These are phyloP conservation scores for Myotis yumanensis DNA, from an alignment of 2,113 vertebrate genomes.

Conservation along the genomic window DNA sequence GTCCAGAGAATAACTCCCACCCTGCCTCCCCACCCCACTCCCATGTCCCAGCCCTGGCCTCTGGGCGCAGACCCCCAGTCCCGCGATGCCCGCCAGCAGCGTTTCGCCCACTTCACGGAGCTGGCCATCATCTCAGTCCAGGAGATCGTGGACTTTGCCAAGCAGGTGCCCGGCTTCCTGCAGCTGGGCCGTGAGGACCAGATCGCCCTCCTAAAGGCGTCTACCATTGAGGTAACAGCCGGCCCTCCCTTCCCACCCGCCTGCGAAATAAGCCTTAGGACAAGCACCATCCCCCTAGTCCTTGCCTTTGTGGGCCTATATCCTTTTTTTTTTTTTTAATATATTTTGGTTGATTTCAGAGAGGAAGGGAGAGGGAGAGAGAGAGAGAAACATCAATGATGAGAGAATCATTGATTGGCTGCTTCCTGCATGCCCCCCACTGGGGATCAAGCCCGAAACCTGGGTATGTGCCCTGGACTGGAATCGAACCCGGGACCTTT, in stretches of 20 bases:
- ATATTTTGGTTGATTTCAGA: no score
- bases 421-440: no score
- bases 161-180: conserved; percentile 85
- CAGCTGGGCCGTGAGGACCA: conserved; percentile 84
- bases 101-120: conserved; percentile 85
- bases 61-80: conserved; percentile 83
- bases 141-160: conserved; percentile 86
- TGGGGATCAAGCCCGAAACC: no score
- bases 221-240: conserved; percentile 82
- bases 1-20: neutral
- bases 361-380: no score
- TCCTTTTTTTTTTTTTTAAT: no score
- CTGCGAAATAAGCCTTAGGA: neutral
- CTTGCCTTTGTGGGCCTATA: neutral
- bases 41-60: conserved; percentile 81
- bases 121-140: conserved; percentile 86
- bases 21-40: accelerated
- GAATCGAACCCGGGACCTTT: no score
- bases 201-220: conserved; percentile 84
- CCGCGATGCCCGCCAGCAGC: conserved; percentile 84
- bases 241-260: neutral
- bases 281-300: accelerated
- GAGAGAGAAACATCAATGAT: no score
- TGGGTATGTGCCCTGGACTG: no score
- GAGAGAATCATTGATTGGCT: no score